Base-by-base conservation (phyloP, 2,797 vertebrate species). In the Argentina silus region DNA sequence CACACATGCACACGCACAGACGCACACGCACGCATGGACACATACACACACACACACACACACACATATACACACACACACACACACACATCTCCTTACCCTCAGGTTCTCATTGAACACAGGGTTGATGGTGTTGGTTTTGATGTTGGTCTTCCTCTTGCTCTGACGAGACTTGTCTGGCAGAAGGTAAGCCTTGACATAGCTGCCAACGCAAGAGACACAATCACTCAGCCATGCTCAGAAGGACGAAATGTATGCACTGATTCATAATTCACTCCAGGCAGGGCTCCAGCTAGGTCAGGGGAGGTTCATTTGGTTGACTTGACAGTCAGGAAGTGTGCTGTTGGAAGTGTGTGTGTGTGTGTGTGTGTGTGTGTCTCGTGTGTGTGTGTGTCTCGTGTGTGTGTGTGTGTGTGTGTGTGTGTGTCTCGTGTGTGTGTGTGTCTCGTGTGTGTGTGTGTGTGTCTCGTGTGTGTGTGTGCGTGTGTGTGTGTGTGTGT, bases 61-160 rank as follows among this genome's bases (percentile, higher is more conserved):
- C 11, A 12, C 19, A 45, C 62, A 65, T 43, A 70, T 61, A 42
- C 56, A 48, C 11, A 51, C 55, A 14, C 42, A 3, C 11, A 51
- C 43, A 15, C 23, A 70, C 62, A 14, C 14, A 44, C 50, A 45
- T 10, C 10, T 79, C 65, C 94, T 92, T 83, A 98, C 97, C 95
- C 97, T 95, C 78, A 99, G 88, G 0, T 84, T 96, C 92, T 99
- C 97, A 57, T 96, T 98, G 83, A 97, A 99, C 76, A 97, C 93
- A 0, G 98, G 98, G 88, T 95, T 95, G 63, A 91, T 96, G 87
- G 89, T 95, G 91, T 96, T 98, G 81, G 90, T 91, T 90, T 96
- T 98, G 85, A 98, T 95, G 91, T 96, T 96, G 69, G 97, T 98
- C 93, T 99, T 99, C 82, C 97, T 94, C 84, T 99, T 99, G 82